Evolutionary conservation across 1,140 invertebrate genomes (phyloP).

Genomic region (Ceratosolen solmsi): DNA sequence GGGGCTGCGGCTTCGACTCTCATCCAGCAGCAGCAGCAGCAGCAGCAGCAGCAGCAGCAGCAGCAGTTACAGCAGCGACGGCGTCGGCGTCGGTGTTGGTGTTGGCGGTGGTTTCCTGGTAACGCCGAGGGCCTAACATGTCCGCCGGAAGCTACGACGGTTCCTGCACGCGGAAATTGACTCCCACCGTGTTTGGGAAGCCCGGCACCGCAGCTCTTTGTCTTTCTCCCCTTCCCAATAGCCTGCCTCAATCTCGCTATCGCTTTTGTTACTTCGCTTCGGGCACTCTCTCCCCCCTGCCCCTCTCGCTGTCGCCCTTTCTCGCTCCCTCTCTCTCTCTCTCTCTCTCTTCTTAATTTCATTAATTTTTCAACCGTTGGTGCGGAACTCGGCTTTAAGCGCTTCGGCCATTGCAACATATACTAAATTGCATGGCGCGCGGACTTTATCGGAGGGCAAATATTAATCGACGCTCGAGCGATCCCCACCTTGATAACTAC

Average conservation of each 20-base stretch:
- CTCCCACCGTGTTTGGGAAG: slow-evolving; percentile 5
- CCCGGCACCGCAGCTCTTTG: not conserved
- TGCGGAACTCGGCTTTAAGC: too few relatives aligned
- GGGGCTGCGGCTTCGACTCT: not conserved
- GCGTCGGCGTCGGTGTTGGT: too few relatives aligned
- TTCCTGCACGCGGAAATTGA: slow-evolving; percentile 46
- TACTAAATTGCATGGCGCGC: too few relatives aligned
- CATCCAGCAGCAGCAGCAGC: slow-evolving; percentile 8
- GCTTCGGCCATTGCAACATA: too few relatives aligned
- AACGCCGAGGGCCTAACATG: slow-evolving; percentile 49
- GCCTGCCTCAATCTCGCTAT: slow-evolving; percentile 34
- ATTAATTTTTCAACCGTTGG: not conserved
- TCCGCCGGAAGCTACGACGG: slow-evolving; percentile 46
- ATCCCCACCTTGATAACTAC: too few relatives aligned
- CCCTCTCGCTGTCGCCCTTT: not conserved
- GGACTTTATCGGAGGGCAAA: not conserved
- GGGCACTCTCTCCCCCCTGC: not conserved
- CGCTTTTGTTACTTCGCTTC: not conserved
- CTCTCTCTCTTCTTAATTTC: not conserved
- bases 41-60: not conserved
- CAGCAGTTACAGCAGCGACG: not conserved
- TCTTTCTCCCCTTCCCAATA: slow-evolving; percentile 47
- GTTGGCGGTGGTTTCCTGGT: slow-evolving; percentile 53
- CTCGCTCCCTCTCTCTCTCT: not conserved
- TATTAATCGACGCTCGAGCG: not conserved